These are phyloP conservation scores for Morus bassanus DNA, from an alignment of 2,797 vertebrate genomes.

Conservation along the genomic window DNA sequence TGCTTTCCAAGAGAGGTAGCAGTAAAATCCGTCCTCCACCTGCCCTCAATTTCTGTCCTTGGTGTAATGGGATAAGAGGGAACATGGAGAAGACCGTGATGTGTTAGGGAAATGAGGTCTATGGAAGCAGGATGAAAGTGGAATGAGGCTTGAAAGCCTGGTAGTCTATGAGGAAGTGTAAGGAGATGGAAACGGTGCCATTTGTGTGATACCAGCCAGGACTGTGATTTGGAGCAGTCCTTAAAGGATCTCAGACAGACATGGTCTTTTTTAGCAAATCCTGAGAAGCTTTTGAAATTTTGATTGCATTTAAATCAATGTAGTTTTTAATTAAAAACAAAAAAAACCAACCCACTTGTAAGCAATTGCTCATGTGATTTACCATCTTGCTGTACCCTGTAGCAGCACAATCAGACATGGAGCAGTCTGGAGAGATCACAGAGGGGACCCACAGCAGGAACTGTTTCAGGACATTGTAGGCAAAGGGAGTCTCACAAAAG, in stretches of 20 bases:
- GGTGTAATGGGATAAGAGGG: background rate
- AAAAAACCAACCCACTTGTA: background rate
- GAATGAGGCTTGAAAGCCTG: background rate
- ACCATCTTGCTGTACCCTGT: too few species aligned
- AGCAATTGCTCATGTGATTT: background rate
- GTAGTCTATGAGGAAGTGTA: background rate
- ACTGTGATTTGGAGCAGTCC: background rate
- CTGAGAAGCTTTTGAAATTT: background rate
- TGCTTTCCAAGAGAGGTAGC: background rate
- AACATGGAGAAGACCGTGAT: accelerated
- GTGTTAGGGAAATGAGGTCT: background rate
- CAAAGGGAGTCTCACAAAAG: background rate
- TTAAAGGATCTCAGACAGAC: background rate
- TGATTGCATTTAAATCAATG: background rate
- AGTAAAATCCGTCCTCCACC: background rate
- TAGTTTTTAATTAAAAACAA: background rate
- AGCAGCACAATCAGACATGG: background rate
- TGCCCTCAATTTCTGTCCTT: background rate
- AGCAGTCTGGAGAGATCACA: background rate
- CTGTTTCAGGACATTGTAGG: background rate
- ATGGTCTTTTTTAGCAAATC: background rate
- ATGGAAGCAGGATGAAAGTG: background rate
- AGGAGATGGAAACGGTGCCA: background rate
- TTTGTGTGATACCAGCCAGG: background rate
- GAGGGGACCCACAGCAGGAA: background rate